Conservation (phyloP, 2,113 vertebrate genomes). For the Spea multiplicata region DNA sequence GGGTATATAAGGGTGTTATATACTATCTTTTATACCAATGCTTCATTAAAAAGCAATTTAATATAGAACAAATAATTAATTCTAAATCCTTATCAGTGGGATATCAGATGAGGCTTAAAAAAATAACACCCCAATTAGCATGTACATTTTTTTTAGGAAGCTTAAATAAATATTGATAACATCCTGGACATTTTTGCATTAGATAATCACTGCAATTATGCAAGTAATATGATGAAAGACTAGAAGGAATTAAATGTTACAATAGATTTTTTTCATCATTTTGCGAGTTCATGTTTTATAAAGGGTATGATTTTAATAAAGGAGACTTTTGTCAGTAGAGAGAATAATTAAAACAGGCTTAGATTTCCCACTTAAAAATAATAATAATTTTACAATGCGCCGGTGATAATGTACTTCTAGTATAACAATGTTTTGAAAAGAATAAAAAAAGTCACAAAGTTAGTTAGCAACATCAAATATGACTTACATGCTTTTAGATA, state of each 20-base stretch:
- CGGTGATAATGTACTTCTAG: no score
- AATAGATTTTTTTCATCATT: conserved; percentile 12
- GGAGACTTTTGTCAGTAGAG: background rate
- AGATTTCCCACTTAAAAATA: background rate
- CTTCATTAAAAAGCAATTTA: no score
- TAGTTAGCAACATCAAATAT: no score
- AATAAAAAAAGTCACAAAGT: no score
- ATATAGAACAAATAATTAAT: no score
- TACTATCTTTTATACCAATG: no score
- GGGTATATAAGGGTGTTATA: no score
- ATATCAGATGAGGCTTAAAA: background rate
- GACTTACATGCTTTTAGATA: no score
- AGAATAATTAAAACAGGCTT: conserved; percentile 5
- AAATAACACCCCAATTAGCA: background rate
- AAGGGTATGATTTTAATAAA: conserved; percentile 4
- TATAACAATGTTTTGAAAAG: no score
- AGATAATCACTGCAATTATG: conserved; percentile 28
- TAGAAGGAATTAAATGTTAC: conserved; percentile 12
- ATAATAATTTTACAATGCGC: no score
- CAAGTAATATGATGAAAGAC: conserved; percentile 9
- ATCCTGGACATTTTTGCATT: conserved; percentile 3
- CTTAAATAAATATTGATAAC: conserved; percentile 34
- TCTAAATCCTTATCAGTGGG: no score
- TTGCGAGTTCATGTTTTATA: background rate
- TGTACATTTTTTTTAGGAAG: conserved; percentile 16